Percentiles rank a stretch among this genome's conserved stretches.
Evolutionary conservation across 2,797 vertebrate species (phyloP).

Genomic region (Tapera naevia): DNA sequence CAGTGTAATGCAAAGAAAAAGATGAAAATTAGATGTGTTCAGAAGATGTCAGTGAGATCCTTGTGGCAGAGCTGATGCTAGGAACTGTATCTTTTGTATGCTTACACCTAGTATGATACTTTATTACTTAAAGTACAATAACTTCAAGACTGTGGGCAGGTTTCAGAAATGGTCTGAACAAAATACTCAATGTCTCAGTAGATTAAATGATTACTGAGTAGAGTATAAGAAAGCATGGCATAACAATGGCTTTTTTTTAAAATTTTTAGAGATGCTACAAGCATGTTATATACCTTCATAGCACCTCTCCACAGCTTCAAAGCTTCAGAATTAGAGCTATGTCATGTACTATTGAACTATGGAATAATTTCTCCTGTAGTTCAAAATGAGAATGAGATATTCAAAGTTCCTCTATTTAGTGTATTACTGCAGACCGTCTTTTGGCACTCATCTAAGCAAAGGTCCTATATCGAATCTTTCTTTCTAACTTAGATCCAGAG

Average conservation of each 20-base stretch:
- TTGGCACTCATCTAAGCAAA: not conserved
- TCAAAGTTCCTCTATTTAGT: not conserved
- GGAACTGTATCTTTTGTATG: not conserved
- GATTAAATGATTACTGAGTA: not conserved
- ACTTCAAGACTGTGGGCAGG: not conserved
- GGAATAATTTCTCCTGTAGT: not conserved
- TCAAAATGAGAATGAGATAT: not conserved
- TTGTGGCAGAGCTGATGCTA: not conserved
- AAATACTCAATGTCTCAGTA: not conserved
- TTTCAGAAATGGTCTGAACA: not conserved
- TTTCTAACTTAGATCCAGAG: not conserved
- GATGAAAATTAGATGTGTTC: not conserved
- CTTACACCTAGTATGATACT: not conserved
- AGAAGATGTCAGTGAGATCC: not conserved
- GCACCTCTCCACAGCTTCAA: not conserved
- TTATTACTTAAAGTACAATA: not conserved
- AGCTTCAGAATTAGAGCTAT: not conserved
- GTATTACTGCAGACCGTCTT: not conserved
- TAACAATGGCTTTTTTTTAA: not conserved
- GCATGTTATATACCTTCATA: not conserved
- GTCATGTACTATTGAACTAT: not conserved
- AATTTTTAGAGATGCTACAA: not conserved
- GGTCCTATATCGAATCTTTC: not conserved
- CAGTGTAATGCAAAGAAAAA: not conserved
- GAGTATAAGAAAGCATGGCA: not conserved